Evolutionary conservation across 2,113 vertebrate species (phyloP), one percentile per base, ranked within the genome.

Genomic region (Porphyrio hochstetteri): DNA sequence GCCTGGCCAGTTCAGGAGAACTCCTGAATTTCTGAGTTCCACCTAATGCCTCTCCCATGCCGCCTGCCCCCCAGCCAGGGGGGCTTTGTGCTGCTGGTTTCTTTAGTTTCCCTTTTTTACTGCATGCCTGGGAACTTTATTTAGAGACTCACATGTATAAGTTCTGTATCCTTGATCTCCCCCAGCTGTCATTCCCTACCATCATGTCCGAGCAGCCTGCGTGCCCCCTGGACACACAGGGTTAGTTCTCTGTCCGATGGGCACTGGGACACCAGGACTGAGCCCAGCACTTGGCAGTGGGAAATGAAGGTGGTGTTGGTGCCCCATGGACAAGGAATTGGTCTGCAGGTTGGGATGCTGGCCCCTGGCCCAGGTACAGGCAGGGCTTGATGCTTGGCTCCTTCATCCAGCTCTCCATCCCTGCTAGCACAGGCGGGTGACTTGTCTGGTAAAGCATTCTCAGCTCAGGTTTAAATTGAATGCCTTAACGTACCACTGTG

Each of bases 281-380:
- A 46, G 48, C 67, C 10, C n/a, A 42, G 35, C 20, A 7, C 35
- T n/a, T 29, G 10, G 40, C 18, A 16, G 8, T 16, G 35, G 35
- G 27, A 40, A 67, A 18, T 7, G 12, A 29, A 56, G 40, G 19
- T 44, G 69, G 25, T 25, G 40, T 10, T 18, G 27, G 11, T 2
- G 36, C 28, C 18, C 15, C 27, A 7, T 5, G 13, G 36, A 19
- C 19, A 35, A 53, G 53, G 21, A 17, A 9, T 15, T 27, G 69
- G 23, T 36, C 27, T 27, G 9, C 0, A 13, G 23, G 12, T 53
- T 36, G 36, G 18, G 36, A 4, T 38, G 31, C 60, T 38, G 52
- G 15, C 16, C 42, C 9, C 14, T 28, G 42, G 35, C n/a, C 29
- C 9, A 4, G 21, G 11, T 5, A 31, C 0, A 1, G 50, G 56